Percentiles rank a stretch among this genome's conserved stretches.
Conservation (phyloP, 2,113 vertebrate species). For the Lynx canadensis region DNA sequence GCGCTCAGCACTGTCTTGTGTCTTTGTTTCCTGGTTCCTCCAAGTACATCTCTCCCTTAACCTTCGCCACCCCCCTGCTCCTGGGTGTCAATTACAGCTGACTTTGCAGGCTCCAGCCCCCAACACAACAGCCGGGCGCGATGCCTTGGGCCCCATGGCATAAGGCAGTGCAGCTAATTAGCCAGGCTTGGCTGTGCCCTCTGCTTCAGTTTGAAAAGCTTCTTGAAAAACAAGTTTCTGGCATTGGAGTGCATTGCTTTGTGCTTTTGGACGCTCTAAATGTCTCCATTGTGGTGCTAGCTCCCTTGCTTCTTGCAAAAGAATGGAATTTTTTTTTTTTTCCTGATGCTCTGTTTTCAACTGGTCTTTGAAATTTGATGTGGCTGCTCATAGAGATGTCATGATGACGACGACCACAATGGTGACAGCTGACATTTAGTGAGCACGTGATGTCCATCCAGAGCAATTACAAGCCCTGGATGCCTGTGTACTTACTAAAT, state of each 20-base stretch:
- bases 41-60: neutral
- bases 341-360: neutral
- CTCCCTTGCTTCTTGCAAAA: neutral
- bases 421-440: neutral
- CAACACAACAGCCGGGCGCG: neutral
- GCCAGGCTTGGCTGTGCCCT: conserved; percentile 59
- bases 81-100: conserved; percentile 64
- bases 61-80: neutral
- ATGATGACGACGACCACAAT: neutral
- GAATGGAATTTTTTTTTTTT: neutral
- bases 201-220: conserved; percentile 40
- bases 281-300: neutral
- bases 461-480: neutral
- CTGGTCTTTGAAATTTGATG: neutral
- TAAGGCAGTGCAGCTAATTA: conserved; percentile 72
- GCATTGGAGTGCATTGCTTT: neutral
- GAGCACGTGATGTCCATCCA: neutral
- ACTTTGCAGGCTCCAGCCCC: conserved; percentile 42
- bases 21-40: conserved; percentile 11
- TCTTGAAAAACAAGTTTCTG: conserved; percentile 51
- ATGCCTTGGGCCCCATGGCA: conserved; percentile 43
- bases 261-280: neutral
- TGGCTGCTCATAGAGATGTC: neutral
- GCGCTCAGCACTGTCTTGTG: neutral
- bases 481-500: fast-evolving